Percentiles rank a stretch among this genome's conserved stretches.
Evolutionary conservation across 2,888 invertebrate species (phyloP).

Genomic region (Dynastes hyllus): DNA sequence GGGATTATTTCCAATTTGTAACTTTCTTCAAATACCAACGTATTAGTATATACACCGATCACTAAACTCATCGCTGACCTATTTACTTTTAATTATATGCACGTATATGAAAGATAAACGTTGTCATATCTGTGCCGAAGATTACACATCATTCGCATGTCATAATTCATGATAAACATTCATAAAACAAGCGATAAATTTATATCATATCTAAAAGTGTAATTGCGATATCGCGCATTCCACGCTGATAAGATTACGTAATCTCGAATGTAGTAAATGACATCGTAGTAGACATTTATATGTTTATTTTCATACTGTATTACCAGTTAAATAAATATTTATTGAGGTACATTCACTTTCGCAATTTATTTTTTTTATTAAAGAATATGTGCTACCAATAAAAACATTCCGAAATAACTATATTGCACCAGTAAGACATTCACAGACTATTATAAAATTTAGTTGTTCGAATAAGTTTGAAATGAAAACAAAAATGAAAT

Average conservation of each 20-base stretch:
- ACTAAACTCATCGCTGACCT: not conserved
- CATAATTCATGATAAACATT: conserved; percentile 3
- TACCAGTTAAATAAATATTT: conserved; percentile 7
- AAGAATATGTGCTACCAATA: not conserved
- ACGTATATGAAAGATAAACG: not conserved
- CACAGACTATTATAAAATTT: too few relatives aligned
- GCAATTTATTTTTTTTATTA: not conserved
- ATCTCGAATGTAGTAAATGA: not conserved
- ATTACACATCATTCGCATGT: conserved; percentile 4
- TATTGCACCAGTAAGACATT: too few relatives aligned
- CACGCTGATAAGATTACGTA: conserved; percentile 4
- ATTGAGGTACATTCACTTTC: not conserved
- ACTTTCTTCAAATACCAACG: too few relatives aligned
- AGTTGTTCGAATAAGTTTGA: too few relatives aligned
- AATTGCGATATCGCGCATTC: conserved; percentile 10
- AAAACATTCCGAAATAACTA: not conserved
- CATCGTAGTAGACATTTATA: not conserved
- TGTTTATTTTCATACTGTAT: not conserved
- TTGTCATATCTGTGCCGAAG: not conserved
- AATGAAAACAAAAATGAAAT: too few relatives aligned
- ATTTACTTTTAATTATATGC: not conserved
- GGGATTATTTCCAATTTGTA: too few relatives aligned
- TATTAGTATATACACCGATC: not conserved
- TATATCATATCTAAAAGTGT: not conserved
- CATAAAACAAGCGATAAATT: not conserved